These are phyloP conservation scores for Artemisiospiza belli DNA, from an alignment of 2,113 vertebrate genomes.

Conservation along the genomic window DNA sequence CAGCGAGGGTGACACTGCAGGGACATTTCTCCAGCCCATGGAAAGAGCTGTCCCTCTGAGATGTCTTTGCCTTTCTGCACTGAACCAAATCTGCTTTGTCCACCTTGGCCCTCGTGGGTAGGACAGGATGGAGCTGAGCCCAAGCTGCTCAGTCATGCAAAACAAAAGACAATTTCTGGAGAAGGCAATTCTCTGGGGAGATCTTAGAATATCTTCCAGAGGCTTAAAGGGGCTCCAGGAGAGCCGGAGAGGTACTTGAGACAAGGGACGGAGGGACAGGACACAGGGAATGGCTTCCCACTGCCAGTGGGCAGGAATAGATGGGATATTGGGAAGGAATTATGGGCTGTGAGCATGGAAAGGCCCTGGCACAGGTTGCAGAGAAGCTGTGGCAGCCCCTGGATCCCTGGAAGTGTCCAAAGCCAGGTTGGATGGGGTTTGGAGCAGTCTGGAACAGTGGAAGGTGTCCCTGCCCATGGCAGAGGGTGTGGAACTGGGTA, in stretches of 20 bases:
- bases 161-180: not conserved
- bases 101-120: too few species aligned
- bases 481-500: accelerated
- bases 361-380: accelerated
- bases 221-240: not conserved
- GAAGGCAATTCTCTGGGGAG: not conserved
- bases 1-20: not conserved
- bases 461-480: not conserved
- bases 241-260: not conserved
- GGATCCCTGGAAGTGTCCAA: not conserved
- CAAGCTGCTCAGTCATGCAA: accelerated
- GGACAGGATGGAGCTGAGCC: not conserved
- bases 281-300: not conserved
- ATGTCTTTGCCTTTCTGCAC: not conserved
- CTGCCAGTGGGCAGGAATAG: accelerated
- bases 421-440: accelerated
- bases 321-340: not conserved
- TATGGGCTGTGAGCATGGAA: accelerated
- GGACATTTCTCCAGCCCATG: not conserved
- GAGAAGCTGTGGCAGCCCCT: not conserved
- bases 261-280: not conserved
- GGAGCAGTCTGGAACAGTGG: not conserved
- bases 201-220: accelerated
- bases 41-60: not conserved
- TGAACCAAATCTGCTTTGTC: not conserved